Evolutionary conservation across 2,113 vertebrate species (phyloP).

Genomic region (Poeciliopsis prolifica): DNA sequence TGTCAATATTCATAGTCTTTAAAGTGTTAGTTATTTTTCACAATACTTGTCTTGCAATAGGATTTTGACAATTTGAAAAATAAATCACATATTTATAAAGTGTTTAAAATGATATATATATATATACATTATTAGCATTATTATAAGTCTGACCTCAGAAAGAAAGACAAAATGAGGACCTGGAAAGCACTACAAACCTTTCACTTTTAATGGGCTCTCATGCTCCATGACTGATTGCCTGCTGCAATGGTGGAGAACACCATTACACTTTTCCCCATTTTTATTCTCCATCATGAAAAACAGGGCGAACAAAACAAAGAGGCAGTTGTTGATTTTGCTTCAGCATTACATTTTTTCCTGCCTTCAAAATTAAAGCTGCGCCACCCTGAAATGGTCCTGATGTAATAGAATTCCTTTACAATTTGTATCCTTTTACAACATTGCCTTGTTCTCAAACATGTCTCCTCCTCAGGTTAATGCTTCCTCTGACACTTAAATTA

Average conservation of each 20-base stretch:
- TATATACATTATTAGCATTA: background rate
- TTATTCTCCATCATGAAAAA: conserved; percentile 42
- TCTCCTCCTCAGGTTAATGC: background rate
- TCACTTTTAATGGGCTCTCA: conserved; percentile 49
- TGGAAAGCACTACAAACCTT: conserved; percentile 48
- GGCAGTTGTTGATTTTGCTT: conserved; percentile 36
- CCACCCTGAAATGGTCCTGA: background rate
- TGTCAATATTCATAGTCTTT: too few relatives aligned
- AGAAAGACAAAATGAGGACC: conserved; percentile 40
- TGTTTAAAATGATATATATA: background rate
- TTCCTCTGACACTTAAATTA: background rate
- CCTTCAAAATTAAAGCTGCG: conserved; percentile 30
- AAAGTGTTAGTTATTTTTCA: too few relatives aligned
- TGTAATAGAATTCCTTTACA: conserved; percentile 24
- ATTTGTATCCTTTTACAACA: conserved; percentile 3
- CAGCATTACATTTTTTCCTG: conserved; percentile 18
- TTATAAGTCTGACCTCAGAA: conserved; percentile 25
- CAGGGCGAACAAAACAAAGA: background rate
- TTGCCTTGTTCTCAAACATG: conserved; percentile 6
- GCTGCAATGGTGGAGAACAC: conserved; percentile 42
- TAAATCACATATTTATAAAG: too few relatives aligned
- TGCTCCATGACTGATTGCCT: conserved; percentile 47
- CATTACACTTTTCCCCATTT: conserved; percentile 52
- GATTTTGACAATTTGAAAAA: too few relatives aligned
- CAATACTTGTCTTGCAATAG: too few relatives aligned